Conservation (phyloP, 2,888 invertebrate species). For the Teleogryllus oceanicus region DNA sequence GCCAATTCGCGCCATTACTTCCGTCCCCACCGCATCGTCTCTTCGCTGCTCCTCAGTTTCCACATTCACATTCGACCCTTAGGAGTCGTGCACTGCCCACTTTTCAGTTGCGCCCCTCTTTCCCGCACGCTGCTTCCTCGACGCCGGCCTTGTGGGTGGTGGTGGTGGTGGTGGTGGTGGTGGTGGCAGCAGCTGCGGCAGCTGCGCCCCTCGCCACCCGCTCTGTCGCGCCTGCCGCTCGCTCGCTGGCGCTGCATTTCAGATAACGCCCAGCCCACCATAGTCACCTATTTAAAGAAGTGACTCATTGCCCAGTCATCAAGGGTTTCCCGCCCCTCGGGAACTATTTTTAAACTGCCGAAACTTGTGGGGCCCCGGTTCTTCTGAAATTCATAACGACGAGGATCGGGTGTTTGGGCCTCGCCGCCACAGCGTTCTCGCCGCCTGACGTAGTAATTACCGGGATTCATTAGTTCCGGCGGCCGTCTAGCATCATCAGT, state of each 20-base stretch:
- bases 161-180: not conserved
- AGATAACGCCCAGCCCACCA: not conserved
- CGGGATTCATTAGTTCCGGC: too few species aligned
- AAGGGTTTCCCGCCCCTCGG: not conserved
- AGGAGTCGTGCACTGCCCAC: too few species aligned
- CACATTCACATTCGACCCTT: too few species aligned
- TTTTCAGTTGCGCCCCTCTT: not conserved
- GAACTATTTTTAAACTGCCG: not conserved
- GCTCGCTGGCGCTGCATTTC: not conserved
- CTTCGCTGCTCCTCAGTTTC: too few species aligned
- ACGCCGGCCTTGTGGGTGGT: not conserved
- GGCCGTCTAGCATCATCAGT: too few species aligned
- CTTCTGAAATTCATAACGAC: not conserved
- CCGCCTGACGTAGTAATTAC: too few species aligned
- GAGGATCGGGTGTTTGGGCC: too few species aligned
- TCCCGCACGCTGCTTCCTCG: not conserved
- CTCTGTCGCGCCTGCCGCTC: not conserved
- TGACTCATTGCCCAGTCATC: not conserved
- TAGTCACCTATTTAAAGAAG: slow-evolving; percentile 7
- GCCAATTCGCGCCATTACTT: too few species aligned
- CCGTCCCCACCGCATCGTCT: too few species aligned
- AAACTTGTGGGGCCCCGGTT: not conserved
- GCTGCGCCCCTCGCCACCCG: not conserved
- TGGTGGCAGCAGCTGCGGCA: not conserved
- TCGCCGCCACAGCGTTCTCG: too few species aligned